phyloP scores from a whole-genome alignment of 2,888 invertebrate genomes.

The Nymphalis polychloros region DNA sequence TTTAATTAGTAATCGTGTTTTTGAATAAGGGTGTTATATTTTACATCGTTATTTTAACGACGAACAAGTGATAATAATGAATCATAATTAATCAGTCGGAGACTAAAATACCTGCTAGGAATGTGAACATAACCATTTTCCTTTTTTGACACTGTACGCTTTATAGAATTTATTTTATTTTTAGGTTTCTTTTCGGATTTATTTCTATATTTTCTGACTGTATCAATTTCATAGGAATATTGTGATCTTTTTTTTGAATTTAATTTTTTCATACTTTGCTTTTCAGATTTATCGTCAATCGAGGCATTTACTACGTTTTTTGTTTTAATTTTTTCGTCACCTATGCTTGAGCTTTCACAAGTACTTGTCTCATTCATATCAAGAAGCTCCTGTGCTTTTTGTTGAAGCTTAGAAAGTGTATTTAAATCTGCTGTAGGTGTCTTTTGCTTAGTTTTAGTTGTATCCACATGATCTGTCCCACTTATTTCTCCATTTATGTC shows the following conservation, averaged over 20 bases:
- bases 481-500: conserved; percentile 14
- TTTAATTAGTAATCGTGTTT: too few species aligned
- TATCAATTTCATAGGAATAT: conserved; percentile 21
- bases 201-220: conserved; percentile 17
- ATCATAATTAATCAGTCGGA: background rate
- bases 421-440: conserved; percentile 51
- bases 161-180: conserved; percentile 15
- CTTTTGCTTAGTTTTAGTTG: conserved; percentile 38
- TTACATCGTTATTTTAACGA: background rate
- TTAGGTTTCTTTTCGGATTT: conserved; percentile 33
- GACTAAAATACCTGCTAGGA: conserved; percentile 31
- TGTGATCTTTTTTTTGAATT: conserved; percentile 27
- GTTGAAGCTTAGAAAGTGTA: conserved; percentile 66
- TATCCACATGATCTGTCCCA: conserved; percentile 36
- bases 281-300: conserved; percentile 10
- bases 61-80: background rate
- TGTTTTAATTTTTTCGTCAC: conserved; percentile 41
- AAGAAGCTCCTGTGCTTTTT: conserved; percentile 70
- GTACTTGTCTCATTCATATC: conserved; percentile 61
- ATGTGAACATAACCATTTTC: conserved; percentile 35
- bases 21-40: too few species aligned
- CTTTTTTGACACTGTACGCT: conserved; percentile 14
- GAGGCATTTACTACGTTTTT: conserved; percentile 22
- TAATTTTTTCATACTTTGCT: conserved; percentile 38
- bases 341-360: conserved; percentile 57